phyloP scores from a whole-genome alignment of 2,797 vertebrate species.

The Remorina albescens region DNA sequence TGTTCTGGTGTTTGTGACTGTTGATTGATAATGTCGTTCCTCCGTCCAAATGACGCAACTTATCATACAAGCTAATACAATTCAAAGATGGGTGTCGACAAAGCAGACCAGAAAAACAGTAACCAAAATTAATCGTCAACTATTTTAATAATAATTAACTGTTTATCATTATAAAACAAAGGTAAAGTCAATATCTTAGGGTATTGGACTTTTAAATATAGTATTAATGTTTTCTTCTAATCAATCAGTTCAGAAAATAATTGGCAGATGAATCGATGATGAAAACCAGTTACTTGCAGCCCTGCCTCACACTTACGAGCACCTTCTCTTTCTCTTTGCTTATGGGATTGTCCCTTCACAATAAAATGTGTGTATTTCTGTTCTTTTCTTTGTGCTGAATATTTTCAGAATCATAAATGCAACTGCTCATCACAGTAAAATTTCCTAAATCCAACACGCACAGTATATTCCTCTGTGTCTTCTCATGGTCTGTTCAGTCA shows the following conservation, averaged over 20 bases:
- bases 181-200: no score
- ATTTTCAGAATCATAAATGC: background rate
- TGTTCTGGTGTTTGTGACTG: background rate
- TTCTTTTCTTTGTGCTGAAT: background rate
- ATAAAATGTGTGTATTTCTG: conserved; percentile 1
- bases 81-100: no score
- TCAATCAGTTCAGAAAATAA: background rate
- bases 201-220: background rate
- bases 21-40: no score
- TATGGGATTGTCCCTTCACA: background rate
- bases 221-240: no score
- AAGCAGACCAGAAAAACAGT: background rate
- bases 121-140: background rate
- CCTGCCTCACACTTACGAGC: no score
- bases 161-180: no score
- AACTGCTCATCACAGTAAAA: background rate
- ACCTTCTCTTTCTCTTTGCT: background rate
- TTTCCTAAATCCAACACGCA: conserved; percentile 3
- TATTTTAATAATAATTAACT: no score
- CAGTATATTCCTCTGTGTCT: conserved; percentile 8
- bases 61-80: background rate
- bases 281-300: background rate
- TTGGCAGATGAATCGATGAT: background rate
- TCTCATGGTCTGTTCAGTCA: conserved; percentile 30
- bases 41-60: no score